Evolutionary conservation across 2,888 invertebrate genomes (phyloP).

Genomic region (Elmis aenea): DNA sequence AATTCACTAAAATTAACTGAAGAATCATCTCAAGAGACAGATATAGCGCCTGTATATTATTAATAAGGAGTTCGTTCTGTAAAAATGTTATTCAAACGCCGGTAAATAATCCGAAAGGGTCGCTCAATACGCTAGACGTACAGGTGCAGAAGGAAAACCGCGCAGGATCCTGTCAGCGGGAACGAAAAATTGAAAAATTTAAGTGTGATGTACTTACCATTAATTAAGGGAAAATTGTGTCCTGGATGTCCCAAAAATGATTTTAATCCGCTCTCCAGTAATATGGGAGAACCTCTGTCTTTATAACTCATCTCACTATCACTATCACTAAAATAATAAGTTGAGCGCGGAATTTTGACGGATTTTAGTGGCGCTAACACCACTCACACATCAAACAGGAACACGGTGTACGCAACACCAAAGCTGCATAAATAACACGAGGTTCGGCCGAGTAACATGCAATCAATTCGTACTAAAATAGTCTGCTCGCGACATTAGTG

Average conservation of each 20-base stretch:
- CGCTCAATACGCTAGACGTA: no score
- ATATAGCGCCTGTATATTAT: no score
- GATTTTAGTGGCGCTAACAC: constrained; percentile 24
- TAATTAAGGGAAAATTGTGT: constrained; percentile 73
- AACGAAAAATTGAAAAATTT: constrained; percentile 1
- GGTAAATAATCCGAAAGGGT: no score
- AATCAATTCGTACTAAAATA: constrained; percentile 47
- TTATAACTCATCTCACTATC: constrained; percentile 81
- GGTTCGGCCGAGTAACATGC: constrained; percentile 29
- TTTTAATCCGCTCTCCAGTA: constrained; percentile 83
- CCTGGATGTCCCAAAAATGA: constrained; percentile 80
- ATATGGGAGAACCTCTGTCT: constrained; percentile 79
- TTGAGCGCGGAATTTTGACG: constrained; percentile 47
- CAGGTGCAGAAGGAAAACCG: no score
- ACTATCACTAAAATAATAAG: constrained; percentile 47
- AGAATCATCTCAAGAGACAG: no score
- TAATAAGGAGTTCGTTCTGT: no score
- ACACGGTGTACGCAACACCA: constrained; percentile 25
- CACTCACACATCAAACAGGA: constrained; percentile 25
- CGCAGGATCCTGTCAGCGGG: constrained; percentile 5
- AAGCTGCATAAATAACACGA: constrained; percentile 36
- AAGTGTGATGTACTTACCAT: constrained; percentile 56
- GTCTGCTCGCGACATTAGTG: constrained; percentile 42
- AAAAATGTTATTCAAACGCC: no score
- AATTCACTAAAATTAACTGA: no score